A percentile compares a stretch with the other conserved stretches of the same genome.
Conservation (phyloP, 2,888 invertebrate genomes). For the Habroteleia sp. region DNA sequence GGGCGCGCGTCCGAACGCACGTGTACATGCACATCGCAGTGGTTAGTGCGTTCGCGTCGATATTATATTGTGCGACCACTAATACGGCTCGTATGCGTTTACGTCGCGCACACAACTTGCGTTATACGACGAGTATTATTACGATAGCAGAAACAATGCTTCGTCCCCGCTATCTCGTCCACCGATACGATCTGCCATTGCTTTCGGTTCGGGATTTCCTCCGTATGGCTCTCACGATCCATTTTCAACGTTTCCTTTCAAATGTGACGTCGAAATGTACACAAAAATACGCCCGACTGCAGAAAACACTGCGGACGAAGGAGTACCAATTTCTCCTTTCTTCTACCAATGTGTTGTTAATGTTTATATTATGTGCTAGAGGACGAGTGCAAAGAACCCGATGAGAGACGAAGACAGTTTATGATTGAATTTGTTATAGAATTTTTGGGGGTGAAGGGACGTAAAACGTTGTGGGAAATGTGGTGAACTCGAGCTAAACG, state of each 20-base stretch:
- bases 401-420: no score
- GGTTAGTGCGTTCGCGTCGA: slow-evolving; percentile 31
- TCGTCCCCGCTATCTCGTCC: slow-evolving; percentile 68
- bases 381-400: no score
- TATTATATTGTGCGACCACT: slow-evolving; percentile 62
- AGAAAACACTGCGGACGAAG: slow-evolving; percentile 16
- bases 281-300: slow-evolving; percentile 8
- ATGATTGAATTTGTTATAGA: no score
- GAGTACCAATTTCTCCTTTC: no score
- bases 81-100: slow-evolving; percentile 60
- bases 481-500: no score
- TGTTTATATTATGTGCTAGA: no score
- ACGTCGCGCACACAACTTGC: slow-evolving; percentile 63
- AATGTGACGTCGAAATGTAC: slow-evolving; percentile 35
- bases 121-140: slow-evolving; percentile 68
- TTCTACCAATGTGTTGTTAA: no score
- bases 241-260: slow-evolving; percentile 62
- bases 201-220: slow-evolving; percentile 65
- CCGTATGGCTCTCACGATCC: slow-evolving; percentile 62
- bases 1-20: slow-evolving; percentile 40
- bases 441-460: no score
- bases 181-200: slow-evolving; percentile 68
- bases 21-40: slow-evolving; percentile 37
- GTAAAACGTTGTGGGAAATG: no score
- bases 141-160: slow-evolving; percentile 72